Conservation (phyloP, 2,888 invertebrate species). For the Drosophila subsilvestris region DNA sequence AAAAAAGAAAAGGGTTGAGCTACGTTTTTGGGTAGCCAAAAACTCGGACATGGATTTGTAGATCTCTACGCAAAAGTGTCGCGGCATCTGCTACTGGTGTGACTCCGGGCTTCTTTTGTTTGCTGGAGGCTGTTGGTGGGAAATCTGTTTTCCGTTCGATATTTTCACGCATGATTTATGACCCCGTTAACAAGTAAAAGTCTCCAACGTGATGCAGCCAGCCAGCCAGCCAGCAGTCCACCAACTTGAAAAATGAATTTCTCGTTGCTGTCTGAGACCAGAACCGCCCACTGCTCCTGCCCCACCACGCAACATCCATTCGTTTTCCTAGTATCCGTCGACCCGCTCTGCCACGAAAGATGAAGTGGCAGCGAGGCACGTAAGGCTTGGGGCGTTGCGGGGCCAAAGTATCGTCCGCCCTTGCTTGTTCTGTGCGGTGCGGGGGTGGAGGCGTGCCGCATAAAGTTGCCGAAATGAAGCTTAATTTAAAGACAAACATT, state of each 20-base stretch:
- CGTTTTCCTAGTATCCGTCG: background rate
- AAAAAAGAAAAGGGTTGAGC: conserved; percentile 37
- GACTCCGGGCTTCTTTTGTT: conserved; percentile 50
- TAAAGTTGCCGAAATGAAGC: conserved; percentile 59
- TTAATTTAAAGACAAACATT: conserved; percentile 69
- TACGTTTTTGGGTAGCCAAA: conserved; percentile 6
- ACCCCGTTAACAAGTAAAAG: conserved; percentile 80
- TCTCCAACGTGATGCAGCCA: conserved; percentile 70
- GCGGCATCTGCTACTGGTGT: conserved; percentile 61
- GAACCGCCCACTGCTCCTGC: background rate
- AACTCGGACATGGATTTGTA: conserved; percentile 28
- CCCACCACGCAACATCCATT: background rate
- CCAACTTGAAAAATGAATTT: conserved; percentile 74
- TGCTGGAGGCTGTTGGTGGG: conserved; percentile 35
- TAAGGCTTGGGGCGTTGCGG: conserved; percentile 37
- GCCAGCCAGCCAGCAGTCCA: conserved; percentile 33
- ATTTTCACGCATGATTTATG: conserved; percentile 78
- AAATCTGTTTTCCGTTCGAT: conserved; percentile 79
- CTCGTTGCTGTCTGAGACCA: conserved; percentile 61
- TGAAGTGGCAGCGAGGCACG: conserved; percentile 46
- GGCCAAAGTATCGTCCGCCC: too few species aligned
- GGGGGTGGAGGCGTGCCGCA: conserved; percentile 43
- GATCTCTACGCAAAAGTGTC: conserved; percentile 41
- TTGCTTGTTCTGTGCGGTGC: background rate
- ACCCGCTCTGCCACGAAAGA: conserved; percentile 17